phyloP scores from a whole-genome alignment of 2,888 invertebrate genomes.

The Sepioteuthis lessoniana region DNA sequence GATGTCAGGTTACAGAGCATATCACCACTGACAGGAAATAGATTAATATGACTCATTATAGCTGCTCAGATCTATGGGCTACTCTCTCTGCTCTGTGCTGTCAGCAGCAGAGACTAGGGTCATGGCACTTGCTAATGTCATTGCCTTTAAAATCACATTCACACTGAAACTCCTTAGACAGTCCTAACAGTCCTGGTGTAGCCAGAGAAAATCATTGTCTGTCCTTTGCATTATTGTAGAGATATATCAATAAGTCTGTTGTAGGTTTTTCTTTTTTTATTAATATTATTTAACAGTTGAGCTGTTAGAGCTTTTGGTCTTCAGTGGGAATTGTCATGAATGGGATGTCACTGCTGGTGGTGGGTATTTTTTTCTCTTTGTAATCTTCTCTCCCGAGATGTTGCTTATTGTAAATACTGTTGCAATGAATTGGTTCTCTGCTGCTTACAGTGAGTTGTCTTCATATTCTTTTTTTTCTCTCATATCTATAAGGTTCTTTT shows the following conservation, averaged over 20 bases:
- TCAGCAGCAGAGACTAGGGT: not conserved
- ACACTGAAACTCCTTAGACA: conserved; percentile 25
- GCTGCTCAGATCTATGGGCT: not conserved
- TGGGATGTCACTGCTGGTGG: not conserved
- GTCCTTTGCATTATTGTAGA: not conserved
- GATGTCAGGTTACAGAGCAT: not conserved
- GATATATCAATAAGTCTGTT: not conserved
- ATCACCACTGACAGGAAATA: conserved; percentile 21
- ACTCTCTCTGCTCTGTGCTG: not conserved
- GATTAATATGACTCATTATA: conserved; percentile 13
- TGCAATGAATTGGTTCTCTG: too few relatives aligned
- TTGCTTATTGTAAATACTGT: too few relatives aligned
- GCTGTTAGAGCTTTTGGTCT: not conserved
- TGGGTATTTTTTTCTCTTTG: too few relatives aligned
- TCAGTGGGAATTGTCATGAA: conserved; percentile 6
- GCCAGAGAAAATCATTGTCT: conserved; percentile 7
- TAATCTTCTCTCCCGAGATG: too few relatives aligned
- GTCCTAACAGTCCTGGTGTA: not conserved
- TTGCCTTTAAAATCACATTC: not conserved
- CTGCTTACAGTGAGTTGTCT: too few relatives aligned
- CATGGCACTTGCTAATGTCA: not conserved
- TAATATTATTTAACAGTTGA: not conserved
- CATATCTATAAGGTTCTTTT: too few relatives aligned
- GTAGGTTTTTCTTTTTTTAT: not conserved
- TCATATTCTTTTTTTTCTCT: too few relatives aligned